Base-by-base conservation (phyloP, 2,797 vertebrate species). In the Cirrhinus mrigala region DNA sequence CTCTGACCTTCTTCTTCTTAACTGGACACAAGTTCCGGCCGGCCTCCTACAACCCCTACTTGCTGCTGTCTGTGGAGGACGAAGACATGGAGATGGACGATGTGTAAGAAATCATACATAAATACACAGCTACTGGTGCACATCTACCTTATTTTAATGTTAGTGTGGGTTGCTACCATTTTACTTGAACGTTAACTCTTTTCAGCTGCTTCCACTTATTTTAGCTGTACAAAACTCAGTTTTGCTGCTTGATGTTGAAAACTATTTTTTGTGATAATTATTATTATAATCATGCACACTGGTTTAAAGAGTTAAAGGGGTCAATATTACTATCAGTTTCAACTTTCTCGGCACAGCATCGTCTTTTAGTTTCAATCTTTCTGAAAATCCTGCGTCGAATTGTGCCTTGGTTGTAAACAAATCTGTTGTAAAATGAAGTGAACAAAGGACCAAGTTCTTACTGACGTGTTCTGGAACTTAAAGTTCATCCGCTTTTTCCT, bases 11-110 rank as follows among this genome's bases (percentile, higher is more conserved):
- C 91, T 97, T 97, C 66, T 94, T 97, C 56, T 93, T 97, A 12
- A 97, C 96, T 0, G 96, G 96, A 6, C 97, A 96, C 90, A 97
- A 97, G 83, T 97, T 97, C 92, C 94, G 95, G 16, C 96, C 96
- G 0, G 96, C 96, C 1, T 96, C 96, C 22, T 96, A 96, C 87
- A 97, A 97, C 89, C 96, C 96, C 14, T 97, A 97, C 81, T 91
- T 97, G 4, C 96, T 96, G 44, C 95, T 97, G 24, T 96, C 96
- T 85, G 95, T 96, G 86, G 96, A 97, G 0, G 96, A 97, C 22
- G 96, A 97, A 40, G 96, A 96, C 89, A 87, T 96, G 89, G 96
- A 97, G 88, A 95, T 96, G 95, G 96, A 97, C 29, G 94, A 96
- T 74, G 96, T 97, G 96, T 97, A 95, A 96, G 96, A 54, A 24